Evolutionary conservation across 2,888 invertebrate species (phyloP).

Genomic region (Caradrina kadenii): DNA sequence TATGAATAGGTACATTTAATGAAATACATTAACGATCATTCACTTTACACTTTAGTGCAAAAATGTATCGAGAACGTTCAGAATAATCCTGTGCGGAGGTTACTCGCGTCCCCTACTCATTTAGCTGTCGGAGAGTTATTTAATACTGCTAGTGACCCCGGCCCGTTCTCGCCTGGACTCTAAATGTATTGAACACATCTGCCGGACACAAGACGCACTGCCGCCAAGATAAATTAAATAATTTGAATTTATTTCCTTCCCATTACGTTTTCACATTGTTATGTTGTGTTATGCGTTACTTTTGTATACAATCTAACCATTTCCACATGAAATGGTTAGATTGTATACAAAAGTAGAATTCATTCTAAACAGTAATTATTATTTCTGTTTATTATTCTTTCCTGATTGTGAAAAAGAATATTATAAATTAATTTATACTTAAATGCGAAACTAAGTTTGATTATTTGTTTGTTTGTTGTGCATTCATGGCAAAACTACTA

Average conservation of each 20-base stretch:
- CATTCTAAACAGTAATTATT: background rate
- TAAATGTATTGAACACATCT: slow-evolving; percentile 88
- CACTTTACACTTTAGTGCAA: slow-evolving; percentile 30
- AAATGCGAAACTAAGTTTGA: too few species aligned
- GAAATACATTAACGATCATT: slow-evolving; percentile 4
- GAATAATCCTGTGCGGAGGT: slow-evolving; percentile 73
- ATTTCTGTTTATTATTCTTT: too few species aligned
- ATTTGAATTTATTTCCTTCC: slow-evolving; percentile 74
- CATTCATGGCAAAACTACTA: too few species aligned
- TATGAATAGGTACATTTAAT: background rate
- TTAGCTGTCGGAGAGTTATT: slow-evolving; percentile 89
- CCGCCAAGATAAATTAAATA: slow-evolving; percentile 80
- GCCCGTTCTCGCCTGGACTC: slow-evolving; percentile 76
- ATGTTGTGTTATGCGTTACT: slow-evolving; percentile 10
- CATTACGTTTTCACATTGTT: slow-evolving; percentile 52
- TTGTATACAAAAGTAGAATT: too few species aligned
- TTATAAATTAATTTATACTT: background rate
- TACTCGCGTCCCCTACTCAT: slow-evolving; percentile 86
- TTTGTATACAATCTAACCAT: slow-evolving; percentile 3
- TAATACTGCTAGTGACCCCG: slow-evolving; percentile 88
- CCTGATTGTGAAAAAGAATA: too few species aligned
- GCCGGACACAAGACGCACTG: slow-evolving; percentile 80
- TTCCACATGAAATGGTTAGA: too few species aligned
- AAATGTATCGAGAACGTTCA: slow-evolving; percentile 59
- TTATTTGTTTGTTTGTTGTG: too few species aligned